Evolutionary conservation across 2,888 invertebrate species (phyloP).

Genomic region (Tortrix viridana): DNA sequence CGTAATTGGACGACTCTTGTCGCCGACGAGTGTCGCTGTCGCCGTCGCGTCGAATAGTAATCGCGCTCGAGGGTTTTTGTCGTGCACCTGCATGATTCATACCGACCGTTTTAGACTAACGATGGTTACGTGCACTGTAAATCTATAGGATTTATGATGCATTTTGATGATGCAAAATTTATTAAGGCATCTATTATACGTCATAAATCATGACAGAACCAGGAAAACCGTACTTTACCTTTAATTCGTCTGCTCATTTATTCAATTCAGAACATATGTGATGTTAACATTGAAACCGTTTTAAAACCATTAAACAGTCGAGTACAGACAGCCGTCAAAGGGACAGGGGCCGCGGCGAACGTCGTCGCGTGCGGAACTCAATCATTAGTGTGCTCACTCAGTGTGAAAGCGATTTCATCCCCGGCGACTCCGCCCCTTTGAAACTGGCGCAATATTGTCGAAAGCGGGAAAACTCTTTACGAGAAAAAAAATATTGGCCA

Average conservation of each 20-base stretch:
- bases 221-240: too few species aligned
- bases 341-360: slow-evolving; percentile 55
- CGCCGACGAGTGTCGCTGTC: slow-evolving; percentile 37
- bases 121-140: slow-evolving; percentile 5
- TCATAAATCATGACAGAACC: too few species aligned
- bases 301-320: slow-evolving; percentile 71
- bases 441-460: slow-evolving; percentile 81
- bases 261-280: slow-evolving; percentile 7
- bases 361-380: slow-evolving; percentile 72
- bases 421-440: slow-evolving; percentile 73
- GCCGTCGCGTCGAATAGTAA: slow-evolving; percentile 69
- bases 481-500: slow-evolving; percentile 70
- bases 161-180: not conserved
- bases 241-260: too few species aligned
- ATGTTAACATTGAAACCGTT: slow-evolving; percentile 64
- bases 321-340: slow-evolving; percentile 68
- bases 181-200: not conserved
- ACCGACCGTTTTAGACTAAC: slow-evolving; percentile 32
- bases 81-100: slow-evolving; percentile 44
- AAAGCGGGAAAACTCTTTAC: slow-evolving; percentile 80
- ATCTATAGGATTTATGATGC: not conserved
- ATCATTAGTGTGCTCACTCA: slow-evolving; percentile 84
- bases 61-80: slow-evolving; percentile 62
- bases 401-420: slow-evolving; percentile 81
- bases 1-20: slow-evolving; percentile 72